Percentiles rank a stretch among this genome's conserved stretches.
phyloP scores from a whole-genome alignment of 2,888 invertebrate genomes.

The Gryllus longicercus region DNA sequence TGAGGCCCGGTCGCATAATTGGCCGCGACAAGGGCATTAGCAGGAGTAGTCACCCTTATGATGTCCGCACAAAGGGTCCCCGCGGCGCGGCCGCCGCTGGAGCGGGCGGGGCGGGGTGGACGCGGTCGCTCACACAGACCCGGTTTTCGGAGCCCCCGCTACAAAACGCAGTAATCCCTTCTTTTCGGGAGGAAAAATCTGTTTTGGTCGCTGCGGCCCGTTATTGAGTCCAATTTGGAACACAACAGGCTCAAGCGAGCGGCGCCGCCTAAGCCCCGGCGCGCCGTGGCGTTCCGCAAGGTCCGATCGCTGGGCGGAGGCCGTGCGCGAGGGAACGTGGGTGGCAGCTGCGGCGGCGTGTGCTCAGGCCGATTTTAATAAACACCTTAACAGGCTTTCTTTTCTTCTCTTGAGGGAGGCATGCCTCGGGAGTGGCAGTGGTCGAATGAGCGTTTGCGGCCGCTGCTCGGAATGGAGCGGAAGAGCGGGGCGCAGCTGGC shows the following conservation, averaged over 20 bases:
- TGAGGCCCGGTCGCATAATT: neutral
- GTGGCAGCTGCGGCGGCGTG: neutral
- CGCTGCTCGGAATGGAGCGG: neutral
- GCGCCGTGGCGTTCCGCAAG: too few relatives aligned
- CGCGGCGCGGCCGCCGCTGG: neutral
- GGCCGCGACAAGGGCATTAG: conserved; percentile 17
- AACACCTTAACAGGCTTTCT: conserved; percentile 8
- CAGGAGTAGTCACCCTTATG: conserved; percentile 17
- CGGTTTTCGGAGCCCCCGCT: neutral
- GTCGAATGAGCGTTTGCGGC: neutral
- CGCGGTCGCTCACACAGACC: too few relatives aligned
- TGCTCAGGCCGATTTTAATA: conserved; percentile 1
- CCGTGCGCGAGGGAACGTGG: neutral
- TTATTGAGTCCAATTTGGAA: conserved; percentile 8
- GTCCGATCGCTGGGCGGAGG: neutral
- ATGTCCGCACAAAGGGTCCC: neutral
- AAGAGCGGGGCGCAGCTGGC: neutral
- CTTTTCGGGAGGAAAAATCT: conserved; percentile 1
- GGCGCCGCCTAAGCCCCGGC: neutral
- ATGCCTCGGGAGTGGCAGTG: neutral
- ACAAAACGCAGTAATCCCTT: conserved; percentile 6
- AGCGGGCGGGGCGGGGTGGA: too few relatives aligned
- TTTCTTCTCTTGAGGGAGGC: neutral
- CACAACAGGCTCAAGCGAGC: conserved; percentile 8
- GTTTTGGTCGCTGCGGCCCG: neutral